Evolutionary conservation across 1,140 invertebrate genomes (phyloP), one percentile per base, ranked within the genome.

Genomic region (Lordiphosa collinella): DNA sequence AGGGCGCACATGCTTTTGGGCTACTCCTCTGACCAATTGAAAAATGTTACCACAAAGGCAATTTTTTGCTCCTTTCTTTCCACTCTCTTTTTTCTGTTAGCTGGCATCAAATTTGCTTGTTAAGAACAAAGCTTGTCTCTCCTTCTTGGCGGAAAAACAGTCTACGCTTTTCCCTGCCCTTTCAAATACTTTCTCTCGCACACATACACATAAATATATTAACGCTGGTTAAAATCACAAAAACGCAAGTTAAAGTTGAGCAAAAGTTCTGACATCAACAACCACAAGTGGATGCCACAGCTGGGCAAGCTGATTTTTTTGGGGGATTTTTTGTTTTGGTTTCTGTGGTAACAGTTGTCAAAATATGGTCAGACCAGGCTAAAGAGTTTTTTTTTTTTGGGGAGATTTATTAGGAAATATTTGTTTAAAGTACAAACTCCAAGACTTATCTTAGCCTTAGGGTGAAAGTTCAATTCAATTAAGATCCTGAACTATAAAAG

Each of bases 321-420:
- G 4, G 18, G 18, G 18, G 18, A n/a, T 48, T 34, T 35, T 48
- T 35, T 67, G 49, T 54, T 64, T 53, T 46, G 18, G 65, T 74
- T 82, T 80, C 72, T 82, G 76, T 55, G 78, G 78, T 71, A 84
- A 84, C 76, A 82, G 78, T 82, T 82, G 76, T 82, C 76, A 82
- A 84, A 84, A 82, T 84, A 82, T 84, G 72, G 71, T 55, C 52
- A 60, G 69, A 67, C 63, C 59, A 68, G 40, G 53, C 36, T 66
- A 47, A 73, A 73, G 25, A 43, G 11, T 3, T 12, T n/a, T 29
- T 1, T 29, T 1, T 8, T 5, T 29, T 35, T 1, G 5, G 11
- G 12, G 12, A 29, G 7, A 29, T 29, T 29, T 29, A 29, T 8
- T 8, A 8, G 25, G 1, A 18, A 29, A 29, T 29, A 29, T 29